Base-by-base conservation (phyloP, 1,140 invertebrate species). In the Arctopsyche grandis region DNA sequence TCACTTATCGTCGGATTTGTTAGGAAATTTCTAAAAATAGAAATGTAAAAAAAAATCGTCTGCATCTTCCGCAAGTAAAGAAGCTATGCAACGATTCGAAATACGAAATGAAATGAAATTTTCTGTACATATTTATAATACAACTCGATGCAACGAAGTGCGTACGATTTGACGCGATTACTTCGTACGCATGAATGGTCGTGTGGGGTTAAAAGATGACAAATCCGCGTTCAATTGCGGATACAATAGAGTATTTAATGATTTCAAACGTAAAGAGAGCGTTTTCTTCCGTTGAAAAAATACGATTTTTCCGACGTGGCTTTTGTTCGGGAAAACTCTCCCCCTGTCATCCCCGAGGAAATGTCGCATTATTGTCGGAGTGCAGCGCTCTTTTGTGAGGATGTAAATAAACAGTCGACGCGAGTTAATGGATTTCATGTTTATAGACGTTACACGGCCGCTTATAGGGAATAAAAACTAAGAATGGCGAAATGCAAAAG, bases 1-100 rank as follows among this genome's bases (percentile, higher is more conserved):
- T 74, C 43, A 74, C 38, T 74, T 74, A 74, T 74, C 70, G 70
- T 70, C n/a, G 14, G 69, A 70, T 70, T 70, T 70, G 21, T 26
- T 38, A 26, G 3, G 70, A 24, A 74, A 74, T 38, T 71, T n/a
- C 63, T 7, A 71, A 43, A 71, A 71, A 29, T n/a, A n/a, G n/a
- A n/a, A n/a, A 44, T 4, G 7, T 38, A 38, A 38, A 38, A 38
- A 38, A 4, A 38, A 38, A 7, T 7, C 7, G 29, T 38, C 29
- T 38, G 29, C 3, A 7, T 38, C 29, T 38, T 38, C 7, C 7
- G 29, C 7, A 38, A 7, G 29, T 38, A 38, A 1, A n/a, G n/a
- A n/a, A n/a, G n/a, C n/a, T n/a, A n/a, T n/a, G n/a, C n/a, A n/a
- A n/a, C n/a, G n/a, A n/a, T n/a, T n/a, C n/a, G n/a, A n/a, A n/a